Evolutionary conservation across 2,888 invertebrate species (phyloP), one percentile per base, ranked within the genome.

Genomic region (Rhynchonema sp.): DNA sequence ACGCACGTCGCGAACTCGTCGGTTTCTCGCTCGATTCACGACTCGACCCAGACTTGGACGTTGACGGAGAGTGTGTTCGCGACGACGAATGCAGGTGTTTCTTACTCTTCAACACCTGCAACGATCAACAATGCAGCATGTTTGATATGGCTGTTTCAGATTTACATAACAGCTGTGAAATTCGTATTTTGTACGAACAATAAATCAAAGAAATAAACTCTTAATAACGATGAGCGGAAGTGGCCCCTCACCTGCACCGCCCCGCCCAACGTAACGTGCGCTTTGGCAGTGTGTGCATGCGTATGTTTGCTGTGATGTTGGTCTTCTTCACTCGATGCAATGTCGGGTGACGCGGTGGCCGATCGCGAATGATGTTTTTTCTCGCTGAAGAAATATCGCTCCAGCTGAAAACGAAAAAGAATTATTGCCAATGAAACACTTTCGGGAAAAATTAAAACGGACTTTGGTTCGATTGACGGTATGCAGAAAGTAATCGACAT

Each of bases 401-500:
- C 65, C 46, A 66, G 59, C 65, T 65, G 49, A 58, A 65, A 54
- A 54, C 54, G 27, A 54, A 9, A 13, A 28, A 27, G 17, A 27
- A 54, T 26, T 27, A 6, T 3, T 54, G 26, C 27, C 26, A 26
- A 27, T 27, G 3, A 27, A 27, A 17, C 26, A 20, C 6, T 54
- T 20, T 49, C 27, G 22, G 30, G 20, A 30, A 2, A 22, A 30
- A 30, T 17, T 25, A 6, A 29, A 1, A 2, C 58, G 3, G 49
- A 78, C 76, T 73, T 89, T 91, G 68, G 90, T 90, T 74, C 92
- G 83, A 81, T 99, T 96, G 74, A 98, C 92, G 70, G 87, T 84
- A 78, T 99, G 98, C 69, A 96, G 81, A 79, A 89, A 99, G 80
- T 98, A 99, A 65, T 91, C 89, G 70, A 98, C 96, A 58, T 94